phyloP scores from a whole-genome alignment of 2,797 vertebrate species.

The Rhabdophis nuchalis region DNA sequence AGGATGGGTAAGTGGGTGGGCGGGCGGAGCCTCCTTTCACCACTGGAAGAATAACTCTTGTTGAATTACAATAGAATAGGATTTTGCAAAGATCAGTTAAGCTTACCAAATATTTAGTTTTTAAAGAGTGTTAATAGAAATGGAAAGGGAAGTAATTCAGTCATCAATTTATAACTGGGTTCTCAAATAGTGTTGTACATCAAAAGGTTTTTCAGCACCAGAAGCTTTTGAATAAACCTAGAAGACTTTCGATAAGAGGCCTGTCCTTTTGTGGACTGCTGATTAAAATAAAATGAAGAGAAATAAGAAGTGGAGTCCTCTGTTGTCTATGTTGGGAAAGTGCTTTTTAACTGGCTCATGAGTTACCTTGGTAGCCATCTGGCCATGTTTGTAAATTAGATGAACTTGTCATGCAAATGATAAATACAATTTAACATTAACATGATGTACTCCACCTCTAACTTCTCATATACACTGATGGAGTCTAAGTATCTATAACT shows the following conservation, averaged over 20 bases:
- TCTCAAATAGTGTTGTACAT: not conserved
- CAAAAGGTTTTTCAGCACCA: not conserved
- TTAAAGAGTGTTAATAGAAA: not conserved
- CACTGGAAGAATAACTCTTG: not conserved
- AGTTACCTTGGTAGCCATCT: not conserved
- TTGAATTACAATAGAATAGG: not conserved
- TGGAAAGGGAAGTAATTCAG: not conserved
- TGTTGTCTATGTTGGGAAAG: not conserved
- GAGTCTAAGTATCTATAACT: not conserved
- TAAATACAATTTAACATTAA: not conserved
- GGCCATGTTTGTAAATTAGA: not conserved
- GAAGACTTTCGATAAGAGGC: not conserved
- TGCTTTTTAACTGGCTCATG: not conserved
- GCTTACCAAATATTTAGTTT: not conserved
- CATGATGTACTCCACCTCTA: not conserved
- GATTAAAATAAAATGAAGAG: not conserved
- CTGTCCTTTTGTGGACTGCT: not conserved
- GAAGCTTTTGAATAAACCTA: not conserved
- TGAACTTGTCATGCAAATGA: not conserved
- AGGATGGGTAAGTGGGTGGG: too few species aligned
- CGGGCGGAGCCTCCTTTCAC: too few species aligned
- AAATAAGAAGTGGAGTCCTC: not conserved
- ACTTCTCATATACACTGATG: not conserved
- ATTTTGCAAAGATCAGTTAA: not conserved
- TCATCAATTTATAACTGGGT: not conserved